A percentile compares a stretch with the other conserved stretches of the same genome.
These are phyloP conservation scores for Habroteleia sp. DNA, from an alignment of 2,888 invertebrate species.

Conservation along the genomic window DNA sequence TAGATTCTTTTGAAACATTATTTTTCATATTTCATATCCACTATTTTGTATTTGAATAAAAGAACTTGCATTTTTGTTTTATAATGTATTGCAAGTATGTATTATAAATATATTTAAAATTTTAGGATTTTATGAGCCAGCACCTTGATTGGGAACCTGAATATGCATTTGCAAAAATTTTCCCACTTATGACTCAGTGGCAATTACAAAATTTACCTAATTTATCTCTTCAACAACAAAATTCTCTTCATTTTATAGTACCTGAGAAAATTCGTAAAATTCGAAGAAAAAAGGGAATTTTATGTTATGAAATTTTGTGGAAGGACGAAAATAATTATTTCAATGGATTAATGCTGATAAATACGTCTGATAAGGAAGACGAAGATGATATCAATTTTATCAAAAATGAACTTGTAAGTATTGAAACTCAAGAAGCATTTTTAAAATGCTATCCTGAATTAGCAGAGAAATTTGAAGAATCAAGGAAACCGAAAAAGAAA, in stretches of 20 bases:
- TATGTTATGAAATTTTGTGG: constrained; percentile 89
- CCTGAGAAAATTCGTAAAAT: constrained; percentile 84
- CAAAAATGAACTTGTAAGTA: constrained; percentile 83
- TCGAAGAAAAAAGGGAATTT: constrained; percentile 83
- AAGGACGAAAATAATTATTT: constrained; percentile 83
- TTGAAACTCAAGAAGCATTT: constrained; percentile 86
- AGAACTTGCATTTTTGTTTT: too few relatives aligned
- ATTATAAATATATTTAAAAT: constrained; percentile 2
- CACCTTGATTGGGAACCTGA: constrained; percentile 88
- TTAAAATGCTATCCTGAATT: constrained; percentile 85
- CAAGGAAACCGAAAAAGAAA: constrained; percentile 81
- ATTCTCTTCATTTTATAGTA: constrained; percentile 32
- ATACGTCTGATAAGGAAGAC: constrained; percentile 67
- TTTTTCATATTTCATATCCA: too few relatives aligned
- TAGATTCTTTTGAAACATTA: neutral
- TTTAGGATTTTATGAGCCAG: constrained; percentile 85
- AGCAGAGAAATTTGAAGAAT: constrained; percentile 84
- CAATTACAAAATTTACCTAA: constrained; percentile 83
- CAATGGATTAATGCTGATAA: constrained; percentile 82
- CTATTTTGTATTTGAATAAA: neutral
- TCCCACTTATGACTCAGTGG: constrained; percentile 90
- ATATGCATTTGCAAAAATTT: constrained; percentile 89
- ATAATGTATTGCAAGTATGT: neutral
- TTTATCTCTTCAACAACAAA: constrained; percentile 58
- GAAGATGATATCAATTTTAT: constrained; percentile 81